Evolutionary conservation across 1,140 invertebrate genomes (phyloP).

Genomic region (Varroa destructor): DNA sequence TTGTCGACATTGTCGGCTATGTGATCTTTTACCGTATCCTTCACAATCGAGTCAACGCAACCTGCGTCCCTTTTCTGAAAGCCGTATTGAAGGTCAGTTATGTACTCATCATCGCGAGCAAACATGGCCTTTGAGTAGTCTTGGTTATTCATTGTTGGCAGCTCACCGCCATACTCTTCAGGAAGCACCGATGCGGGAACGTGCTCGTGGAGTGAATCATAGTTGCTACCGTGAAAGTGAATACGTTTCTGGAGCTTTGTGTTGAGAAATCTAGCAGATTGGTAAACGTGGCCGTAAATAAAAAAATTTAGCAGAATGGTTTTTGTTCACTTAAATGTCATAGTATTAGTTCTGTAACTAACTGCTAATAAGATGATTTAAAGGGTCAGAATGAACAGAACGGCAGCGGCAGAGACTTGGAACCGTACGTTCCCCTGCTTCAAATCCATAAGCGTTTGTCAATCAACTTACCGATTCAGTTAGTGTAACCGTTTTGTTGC

Average conservation of each 20-base stretch:
- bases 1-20: no score
- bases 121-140: slow-evolving; percentile 27
- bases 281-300: not conserved
- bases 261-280: not conserved
- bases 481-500: no score
- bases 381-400: no score
- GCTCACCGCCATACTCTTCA: slow-evolving; percentile 31
- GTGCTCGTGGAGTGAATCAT: slow-evolving; percentile 31
- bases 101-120: slow-evolving; percentile 1
- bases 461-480: no score
- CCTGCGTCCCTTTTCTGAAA: not conserved
- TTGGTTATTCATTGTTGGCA: slow-evolving; percentile 29
- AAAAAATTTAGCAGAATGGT: not conserved
- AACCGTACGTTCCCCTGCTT: no score
- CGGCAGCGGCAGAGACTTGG: no score
- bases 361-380: no score
- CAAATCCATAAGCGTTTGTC: no score
- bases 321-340: no score
- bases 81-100: not conserved
- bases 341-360: no score
- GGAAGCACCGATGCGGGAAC: slow-evolving; percentile 32
- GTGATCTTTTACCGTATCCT: no score
- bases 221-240: slow-evolving; percentile 29
- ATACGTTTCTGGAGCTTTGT: slow-evolving; percentile 15
- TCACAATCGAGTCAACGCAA: no score